phyloP scores from a whole-genome alignment of 2,797 vertebrate species.

The Lutjanus argentimaculatus region DNA sequence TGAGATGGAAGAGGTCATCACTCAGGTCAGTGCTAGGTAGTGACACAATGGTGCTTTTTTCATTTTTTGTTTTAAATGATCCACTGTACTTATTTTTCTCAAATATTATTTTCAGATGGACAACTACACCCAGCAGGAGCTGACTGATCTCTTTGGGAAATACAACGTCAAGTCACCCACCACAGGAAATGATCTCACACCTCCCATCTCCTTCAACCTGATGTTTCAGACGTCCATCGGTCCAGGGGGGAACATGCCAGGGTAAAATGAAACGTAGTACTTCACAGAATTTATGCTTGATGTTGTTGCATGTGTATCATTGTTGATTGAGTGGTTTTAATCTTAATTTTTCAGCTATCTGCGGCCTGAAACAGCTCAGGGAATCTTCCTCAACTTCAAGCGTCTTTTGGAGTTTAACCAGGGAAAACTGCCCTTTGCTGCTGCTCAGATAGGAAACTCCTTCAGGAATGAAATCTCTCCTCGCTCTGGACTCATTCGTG shows the following conservation, averaged over 20 bases:
- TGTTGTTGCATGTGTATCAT: background rate
- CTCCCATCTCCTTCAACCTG: conserved; percentile 96
- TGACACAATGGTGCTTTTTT: background rate
- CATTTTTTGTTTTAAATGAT: background rate
- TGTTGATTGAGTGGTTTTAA: background rate
- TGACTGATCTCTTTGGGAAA: conserved; percentile 95
- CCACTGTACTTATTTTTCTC: background rate
- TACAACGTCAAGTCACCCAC: conserved; percentile 96
- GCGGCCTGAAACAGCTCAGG: conserved; percentile 99
- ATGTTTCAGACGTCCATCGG: conserved; percentile 99
- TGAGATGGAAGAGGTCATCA: conserved; percentile 95
- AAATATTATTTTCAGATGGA: conserved; percentile 88
- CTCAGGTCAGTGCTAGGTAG: conserved; percentile 88
- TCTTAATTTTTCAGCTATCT: conserved; percentile 88
- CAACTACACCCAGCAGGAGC: conserved; percentile 94
- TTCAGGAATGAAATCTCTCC: conserved; percentile 99
- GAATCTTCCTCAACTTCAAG: conserved; percentile 99
- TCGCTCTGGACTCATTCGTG: conserved; percentile 97
- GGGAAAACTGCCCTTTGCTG: conserved; percentile 98
- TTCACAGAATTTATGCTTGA: fast-evolving
- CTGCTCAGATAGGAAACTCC: conserved; percentile 98
- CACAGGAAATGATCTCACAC: conserved; percentile 94
- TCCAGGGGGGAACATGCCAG: conserved; percentile 96
- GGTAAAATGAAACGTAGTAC: conserved; percentile 82
- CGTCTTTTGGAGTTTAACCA: conserved; percentile 98